phyloP scores from a whole-genome alignment of 2,797 vertebrate genomes.

The Scomberomorus guttatus region DNA sequence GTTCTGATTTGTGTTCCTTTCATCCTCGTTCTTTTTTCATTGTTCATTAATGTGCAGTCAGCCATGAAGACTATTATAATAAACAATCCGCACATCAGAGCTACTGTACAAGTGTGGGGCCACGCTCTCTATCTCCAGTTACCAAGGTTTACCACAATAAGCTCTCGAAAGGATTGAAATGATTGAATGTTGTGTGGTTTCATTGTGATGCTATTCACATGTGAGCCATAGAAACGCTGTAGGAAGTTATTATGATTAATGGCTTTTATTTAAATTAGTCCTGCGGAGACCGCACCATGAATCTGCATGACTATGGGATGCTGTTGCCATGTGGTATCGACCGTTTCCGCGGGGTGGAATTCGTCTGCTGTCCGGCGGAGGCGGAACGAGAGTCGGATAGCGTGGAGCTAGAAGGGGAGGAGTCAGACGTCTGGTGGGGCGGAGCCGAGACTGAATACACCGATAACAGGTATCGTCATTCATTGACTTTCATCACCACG shows the following conservation, averaged over 20 bases:
- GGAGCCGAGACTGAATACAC: slow-evolving; percentile 92
- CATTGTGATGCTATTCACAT: slow-evolving; percentile 12
- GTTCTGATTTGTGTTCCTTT: slow-evolving; percentile 11
- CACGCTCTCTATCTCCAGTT: not conserved
- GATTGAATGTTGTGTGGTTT: slow-evolving; percentile 8
- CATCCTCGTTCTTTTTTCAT: not conserved
- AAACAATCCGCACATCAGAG: not conserved
- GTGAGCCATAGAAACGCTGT: not conserved
- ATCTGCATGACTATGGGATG: slow-evolving; percentile 97
- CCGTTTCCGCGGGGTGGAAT: slow-evolving; percentile 97
- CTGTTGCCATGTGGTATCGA: slow-evolving; percentile 96
- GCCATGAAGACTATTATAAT: not conserved
- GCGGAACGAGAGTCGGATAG: slow-evolving; percentile 89
- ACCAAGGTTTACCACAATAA: not conserved
- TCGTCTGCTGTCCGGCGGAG: slow-evolving; percentile 95
- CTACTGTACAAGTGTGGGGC: not conserved
- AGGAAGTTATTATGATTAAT: slow-evolving; percentile 17
- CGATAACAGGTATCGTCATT: slow-evolving; percentile 88
- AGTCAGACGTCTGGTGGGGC: slow-evolving; percentile 98
- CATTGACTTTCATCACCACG: fast-evolving
- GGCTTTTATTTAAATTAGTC: slow-evolving; percentile 83
- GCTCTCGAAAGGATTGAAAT: slow-evolving; percentile 2
- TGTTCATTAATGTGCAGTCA: not conserved
- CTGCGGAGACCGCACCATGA: slow-evolving; percentile 95
- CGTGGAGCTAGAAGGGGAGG: slow-evolving; percentile 89